Conservation (phyloP, 2,888 invertebrate species). For the Hydriomena furcata region DNA sequence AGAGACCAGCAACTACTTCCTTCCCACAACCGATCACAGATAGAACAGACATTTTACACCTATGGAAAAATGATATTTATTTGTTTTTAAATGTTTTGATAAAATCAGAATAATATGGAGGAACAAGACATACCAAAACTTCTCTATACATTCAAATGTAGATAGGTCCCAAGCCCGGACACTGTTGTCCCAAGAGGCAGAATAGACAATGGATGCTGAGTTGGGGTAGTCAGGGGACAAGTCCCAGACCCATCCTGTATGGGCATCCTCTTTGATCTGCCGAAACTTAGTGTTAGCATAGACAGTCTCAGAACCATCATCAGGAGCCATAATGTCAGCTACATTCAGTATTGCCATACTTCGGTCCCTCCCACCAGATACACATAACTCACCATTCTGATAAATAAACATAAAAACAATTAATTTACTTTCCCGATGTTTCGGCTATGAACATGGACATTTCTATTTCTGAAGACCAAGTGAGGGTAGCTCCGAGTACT, state of each 20-base stretch:
- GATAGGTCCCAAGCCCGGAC: slow-evolving; percentile 83
- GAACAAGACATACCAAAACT: slow-evolving; percentile 64
- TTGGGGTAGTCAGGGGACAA: slow-evolving; percentile 70
- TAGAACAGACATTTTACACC: slow-evolving; percentile 79
- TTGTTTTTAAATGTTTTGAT: background rate
- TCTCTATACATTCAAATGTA: slow-evolving; percentile 68
- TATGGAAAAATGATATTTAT: slow-evolving; percentile 38
- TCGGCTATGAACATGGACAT: too few species aligned
- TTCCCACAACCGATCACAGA: slow-evolving; percentile 75
- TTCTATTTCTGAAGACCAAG: too few species aligned
- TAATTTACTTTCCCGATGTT: background rate
- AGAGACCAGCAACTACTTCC: slow-evolving; percentile 80
- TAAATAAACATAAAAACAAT: background rate
- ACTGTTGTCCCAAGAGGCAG: slow-evolving; percentile 85
- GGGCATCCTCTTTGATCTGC: slow-evolving; percentile 72
- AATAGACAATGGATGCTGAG: slow-evolving; percentile 74
- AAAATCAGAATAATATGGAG: background rate
- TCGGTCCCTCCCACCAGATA: slow-evolving; percentile 85
- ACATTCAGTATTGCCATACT: slow-evolving; percentile 81
- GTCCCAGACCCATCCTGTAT: slow-evolving; percentile 86
- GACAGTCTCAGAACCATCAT: slow-evolving; percentile 48
- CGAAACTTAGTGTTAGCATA: slow-evolving; percentile 57
- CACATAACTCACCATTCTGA: slow-evolving; percentile 75
- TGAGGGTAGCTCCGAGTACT: too few species aligned
- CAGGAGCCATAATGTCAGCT: slow-evolving; percentile 52